Percentiles rank a stretch among this genome's conserved stretches.
Conservation (phyloP, 2,113 vertebrate genomes). For the Caloenas nicobarica region DNA sequence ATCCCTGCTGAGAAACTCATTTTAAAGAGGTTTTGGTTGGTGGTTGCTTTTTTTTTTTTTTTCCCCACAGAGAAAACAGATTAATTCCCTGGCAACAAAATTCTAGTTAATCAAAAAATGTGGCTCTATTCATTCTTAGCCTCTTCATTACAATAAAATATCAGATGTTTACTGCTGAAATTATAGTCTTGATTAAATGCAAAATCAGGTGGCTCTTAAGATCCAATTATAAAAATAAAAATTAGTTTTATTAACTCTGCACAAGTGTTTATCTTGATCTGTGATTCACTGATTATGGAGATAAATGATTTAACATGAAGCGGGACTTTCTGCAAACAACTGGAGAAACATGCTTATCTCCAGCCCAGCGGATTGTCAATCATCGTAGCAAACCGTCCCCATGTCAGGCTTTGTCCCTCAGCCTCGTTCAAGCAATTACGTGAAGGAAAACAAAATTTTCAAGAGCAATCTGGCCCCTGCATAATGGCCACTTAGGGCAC, state of each 20-base stretch:
- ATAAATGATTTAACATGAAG: neutral
- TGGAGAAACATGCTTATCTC: slow-evolving; percentile 7
- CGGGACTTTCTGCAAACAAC: slow-evolving; percentile 23
- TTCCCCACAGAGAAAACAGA: slow-evolving; percentile 56
- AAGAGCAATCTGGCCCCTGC: neutral
- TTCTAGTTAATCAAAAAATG: slow-evolving; percentile 73
- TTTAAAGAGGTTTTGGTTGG: slow-evolving; percentile 1
- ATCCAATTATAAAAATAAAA: slow-evolving; percentile 56
- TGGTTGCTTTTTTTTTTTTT: neutral
- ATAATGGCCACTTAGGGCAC: neutral
- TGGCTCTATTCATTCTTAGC: slow-evolving; percentile 44
- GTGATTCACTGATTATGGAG: slow-evolving; percentile 23
- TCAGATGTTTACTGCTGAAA: slow-evolving; percentile 51
- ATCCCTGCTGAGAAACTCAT: slow-evolving; percentile 66
- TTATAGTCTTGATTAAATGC: neutral
- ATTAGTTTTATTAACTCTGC: slow-evolving; percentile 27
- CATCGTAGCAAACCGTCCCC: neutral
- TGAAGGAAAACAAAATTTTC: neutral
- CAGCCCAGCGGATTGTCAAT: neutral
- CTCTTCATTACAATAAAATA: slow-evolving; percentile 51
- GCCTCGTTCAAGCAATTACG: neutral
- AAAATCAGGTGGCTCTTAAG: slow-evolving; percentile 47
- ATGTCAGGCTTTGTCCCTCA: neutral
- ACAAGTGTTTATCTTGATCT: slow-evolving; percentile 12
- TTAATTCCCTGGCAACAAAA: slow-evolving; percentile 77